These are phyloP conservation scores for Ornithoptera priamus DNA, from an alignment of 2,888 invertebrate species.

Conservation along the genomic window DNA sequence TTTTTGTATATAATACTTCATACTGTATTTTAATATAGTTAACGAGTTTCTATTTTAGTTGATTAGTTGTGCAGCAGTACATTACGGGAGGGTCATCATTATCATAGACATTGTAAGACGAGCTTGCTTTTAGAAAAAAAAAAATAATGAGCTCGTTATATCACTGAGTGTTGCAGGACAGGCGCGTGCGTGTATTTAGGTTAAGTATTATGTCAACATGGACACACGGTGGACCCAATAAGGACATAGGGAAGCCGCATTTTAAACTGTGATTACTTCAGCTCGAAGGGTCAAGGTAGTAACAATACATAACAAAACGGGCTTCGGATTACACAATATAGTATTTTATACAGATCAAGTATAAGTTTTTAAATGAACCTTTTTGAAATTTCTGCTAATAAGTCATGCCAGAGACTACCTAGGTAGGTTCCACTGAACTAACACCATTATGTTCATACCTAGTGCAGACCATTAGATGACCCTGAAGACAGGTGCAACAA, in stretches of 20 bases:
- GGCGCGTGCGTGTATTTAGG: neutral
- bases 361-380: neutral
- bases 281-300: constrained; percentile 21
- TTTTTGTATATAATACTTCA: too few relatives aligned
- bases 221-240: neutral
- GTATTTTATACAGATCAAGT: neutral
- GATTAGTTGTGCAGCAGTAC: too few relatives aligned
- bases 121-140: neutral
- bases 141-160: constrained; percentile 3
- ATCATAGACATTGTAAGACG: neutral
- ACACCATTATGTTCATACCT: too few relatives aligned
- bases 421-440: too few relatives aligned
- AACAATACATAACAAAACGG: constrained; percentile 6
- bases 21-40: too few relatives aligned
- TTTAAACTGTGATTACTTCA: constrained; percentile 9
- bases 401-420: too few relatives aligned
- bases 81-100: too few relatives aligned
- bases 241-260: constrained; percentile 21
- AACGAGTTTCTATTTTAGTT: too few relatives aligned
- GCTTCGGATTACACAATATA: constrained; percentile 21
- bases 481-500: too few relatives aligned
- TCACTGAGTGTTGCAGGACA: neutral
- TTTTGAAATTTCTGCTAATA: neutral
- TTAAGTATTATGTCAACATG: constrained; percentile 11
- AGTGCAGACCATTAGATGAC: too few relatives aligned